A percentile compares a stretch with the other conserved stretches of the same genome.
Evolutionary conservation across 2,797 vertebrate species (phyloP).

Genomic region (Premnoplex brunnescens): DNA sequence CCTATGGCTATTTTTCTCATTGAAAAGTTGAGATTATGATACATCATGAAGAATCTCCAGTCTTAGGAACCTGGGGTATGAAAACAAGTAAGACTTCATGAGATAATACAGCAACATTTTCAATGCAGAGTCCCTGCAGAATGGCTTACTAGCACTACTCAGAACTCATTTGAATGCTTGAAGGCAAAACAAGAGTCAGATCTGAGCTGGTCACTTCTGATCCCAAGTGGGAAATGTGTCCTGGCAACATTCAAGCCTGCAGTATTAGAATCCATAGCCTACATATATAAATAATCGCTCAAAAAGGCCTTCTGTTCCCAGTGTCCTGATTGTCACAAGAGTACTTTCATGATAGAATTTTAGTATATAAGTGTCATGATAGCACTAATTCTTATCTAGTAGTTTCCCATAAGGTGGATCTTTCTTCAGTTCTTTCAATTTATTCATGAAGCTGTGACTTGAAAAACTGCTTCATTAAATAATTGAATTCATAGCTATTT

Average conservation of each 20-base stretch:
- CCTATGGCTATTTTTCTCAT: not conserved
- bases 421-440: not conserved
- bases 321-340: not conserved
- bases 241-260: not conserved
- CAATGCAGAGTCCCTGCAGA: not conserved
- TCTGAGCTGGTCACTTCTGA: not conserved
- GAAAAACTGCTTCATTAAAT: not conserved
- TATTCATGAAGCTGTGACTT: not conserved
- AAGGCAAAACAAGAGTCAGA: not conserved
- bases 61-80: not conserved
- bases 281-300: not conserved
- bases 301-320: not conserved
- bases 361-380: not conserved
- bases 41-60: not conserved
- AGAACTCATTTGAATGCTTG: not conserved
- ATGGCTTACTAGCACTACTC: not conserved
- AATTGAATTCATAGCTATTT: not conserved
- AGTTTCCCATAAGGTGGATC: not conserved
- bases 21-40: not conserved
- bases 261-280: not conserved
- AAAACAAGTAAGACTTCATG: not conserved
- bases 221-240: not conserved
- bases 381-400: not conserved
- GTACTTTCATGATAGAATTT: not conserved
- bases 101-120: not conserved